Conservation (phyloP, 1,140 invertebrate genomes). For the Dendroctonus valens region DNA sequence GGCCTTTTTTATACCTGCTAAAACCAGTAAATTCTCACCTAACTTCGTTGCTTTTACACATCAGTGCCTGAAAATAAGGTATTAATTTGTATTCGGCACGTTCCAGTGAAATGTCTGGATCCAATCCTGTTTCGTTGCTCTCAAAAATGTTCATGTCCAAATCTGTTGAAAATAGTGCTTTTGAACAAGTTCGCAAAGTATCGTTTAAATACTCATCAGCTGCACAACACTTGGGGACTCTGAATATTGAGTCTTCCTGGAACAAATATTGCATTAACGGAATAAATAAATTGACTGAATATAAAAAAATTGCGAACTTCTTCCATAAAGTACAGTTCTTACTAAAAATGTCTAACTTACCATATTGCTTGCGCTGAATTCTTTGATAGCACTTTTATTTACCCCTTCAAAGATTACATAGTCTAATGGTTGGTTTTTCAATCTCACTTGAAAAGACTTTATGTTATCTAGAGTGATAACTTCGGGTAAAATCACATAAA, state of each 20-base stretch:
- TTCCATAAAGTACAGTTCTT: too few relatives aligned
- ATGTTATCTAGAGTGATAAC: neutral
- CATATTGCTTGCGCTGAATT: neutral
- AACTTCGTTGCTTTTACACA: slow-evolving; percentile 10
- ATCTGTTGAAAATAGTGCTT: slow-evolving; percentile 60
- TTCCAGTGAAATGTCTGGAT: slow-evolving; percentile 27
- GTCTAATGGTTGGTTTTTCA: neutral
- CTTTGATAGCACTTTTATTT: slow-evolving; percentile 2
- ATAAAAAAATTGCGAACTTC: too few relatives aligned
- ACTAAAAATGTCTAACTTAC: neutral
- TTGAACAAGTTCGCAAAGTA: slow-evolving; percentile 1
- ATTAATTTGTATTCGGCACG: slow-evolving; percentile 6
- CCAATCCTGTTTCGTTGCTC: slow-evolving; percentile 35
- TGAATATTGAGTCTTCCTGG: slow-evolving; percentile 31
- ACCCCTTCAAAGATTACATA: slow-evolving; percentile 1
- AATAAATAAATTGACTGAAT: neutral
- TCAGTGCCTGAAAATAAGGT: slow-evolving; percentile 18
- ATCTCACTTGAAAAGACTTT: neutral
- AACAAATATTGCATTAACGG: slow-evolving; percentile 55
- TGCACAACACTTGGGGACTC: slow-evolving; percentile 26
- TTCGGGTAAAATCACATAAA: slow-evolving; percentile 7
- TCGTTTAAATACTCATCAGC: slow-evolving; percentile 37
- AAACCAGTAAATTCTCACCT: neutral
- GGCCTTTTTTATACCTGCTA: too few relatives aligned
- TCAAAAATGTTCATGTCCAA: slow-evolving; percentile 76